Conservation (phyloP, 2,888 invertebrate species). For the Lochmaea crataegi region DNA sequence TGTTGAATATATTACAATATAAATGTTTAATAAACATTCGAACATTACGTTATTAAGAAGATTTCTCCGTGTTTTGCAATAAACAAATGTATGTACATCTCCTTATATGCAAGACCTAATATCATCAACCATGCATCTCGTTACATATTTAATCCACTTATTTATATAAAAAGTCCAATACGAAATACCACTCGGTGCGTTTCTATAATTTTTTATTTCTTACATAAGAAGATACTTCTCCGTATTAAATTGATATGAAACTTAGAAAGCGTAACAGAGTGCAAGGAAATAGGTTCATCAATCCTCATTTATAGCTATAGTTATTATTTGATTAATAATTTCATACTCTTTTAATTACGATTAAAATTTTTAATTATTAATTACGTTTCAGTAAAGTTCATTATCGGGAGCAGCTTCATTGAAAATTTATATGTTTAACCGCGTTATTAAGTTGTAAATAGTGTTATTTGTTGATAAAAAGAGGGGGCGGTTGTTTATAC, state of each 20-base stretch:
- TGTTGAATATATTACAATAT: background rate
- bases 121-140: background rate
- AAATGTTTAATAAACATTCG: background rate
- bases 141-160: slow-evolving; percentile 2
- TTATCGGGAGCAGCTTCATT: no score
- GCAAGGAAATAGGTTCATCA: slow-evolving; percentile 22
- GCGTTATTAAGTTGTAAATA: background rate
- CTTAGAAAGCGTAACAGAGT: slow-evolving; percentile 28
- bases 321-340: slow-evolving; percentile 12
- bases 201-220: slow-evolving; percentile 6
- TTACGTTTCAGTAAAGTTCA: background rate
- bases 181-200: background rate
- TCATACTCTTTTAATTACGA: background rate
- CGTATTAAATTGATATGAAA: slow-evolving; percentile 21
- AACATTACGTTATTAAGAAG: background rate
- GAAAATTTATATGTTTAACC: background rate
- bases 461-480: background rate
- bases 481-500: background rate
- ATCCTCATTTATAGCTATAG: background rate
- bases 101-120: background rate
- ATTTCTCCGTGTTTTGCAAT: background rate
- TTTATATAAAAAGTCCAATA: background rate
- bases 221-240: slow-evolving; percentile 12
- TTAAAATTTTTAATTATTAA: background rate
- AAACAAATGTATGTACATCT: background rate